These are phyloP conservation scores for Tamias sibiricus DNA, from an alignment of 2,113 vertebrate genomes.

Conservation along the genomic window DNA sequence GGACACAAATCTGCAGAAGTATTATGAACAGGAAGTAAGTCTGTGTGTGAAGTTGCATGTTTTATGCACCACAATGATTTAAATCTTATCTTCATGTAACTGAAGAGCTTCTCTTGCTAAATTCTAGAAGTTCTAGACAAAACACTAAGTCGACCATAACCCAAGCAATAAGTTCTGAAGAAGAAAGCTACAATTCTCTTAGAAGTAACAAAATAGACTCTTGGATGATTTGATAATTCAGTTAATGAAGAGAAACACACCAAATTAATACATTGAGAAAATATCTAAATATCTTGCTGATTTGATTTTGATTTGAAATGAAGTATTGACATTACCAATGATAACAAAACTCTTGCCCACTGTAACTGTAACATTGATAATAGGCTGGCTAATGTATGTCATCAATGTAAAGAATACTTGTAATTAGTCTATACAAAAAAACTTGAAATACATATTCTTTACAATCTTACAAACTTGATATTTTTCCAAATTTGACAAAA, in stretches of 20 bases:
- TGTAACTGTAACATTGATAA: neutral
- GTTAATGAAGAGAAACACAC: neutral
- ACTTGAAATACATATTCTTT: neutral
- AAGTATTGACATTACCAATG: neutral
- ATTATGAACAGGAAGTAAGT: neutral
- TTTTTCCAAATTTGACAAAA: neutral
- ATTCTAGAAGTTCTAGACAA: neutral
- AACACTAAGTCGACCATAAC: neutral
- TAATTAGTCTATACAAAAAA: neutral
- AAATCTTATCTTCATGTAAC: neutral
- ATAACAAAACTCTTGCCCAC: neutral
- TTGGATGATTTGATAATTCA: neutral
- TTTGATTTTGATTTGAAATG: neutral
- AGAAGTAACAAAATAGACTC: neutral
- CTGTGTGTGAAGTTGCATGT: neutral
- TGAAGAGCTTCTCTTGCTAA: conserved; percentile 1
- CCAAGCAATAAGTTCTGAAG: neutral
- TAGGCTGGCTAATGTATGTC: neutral
- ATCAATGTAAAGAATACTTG: neutral
- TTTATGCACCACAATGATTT: neutral
- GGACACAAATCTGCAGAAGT: neutral
- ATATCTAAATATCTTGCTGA: neutral
- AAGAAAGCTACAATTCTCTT: neutral
- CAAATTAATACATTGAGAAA: neutral
- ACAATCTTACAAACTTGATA: neutral